phyloP scores from a whole-genome alignment of 2,113 vertebrate species.

The Strigops habroptila region DNA sequence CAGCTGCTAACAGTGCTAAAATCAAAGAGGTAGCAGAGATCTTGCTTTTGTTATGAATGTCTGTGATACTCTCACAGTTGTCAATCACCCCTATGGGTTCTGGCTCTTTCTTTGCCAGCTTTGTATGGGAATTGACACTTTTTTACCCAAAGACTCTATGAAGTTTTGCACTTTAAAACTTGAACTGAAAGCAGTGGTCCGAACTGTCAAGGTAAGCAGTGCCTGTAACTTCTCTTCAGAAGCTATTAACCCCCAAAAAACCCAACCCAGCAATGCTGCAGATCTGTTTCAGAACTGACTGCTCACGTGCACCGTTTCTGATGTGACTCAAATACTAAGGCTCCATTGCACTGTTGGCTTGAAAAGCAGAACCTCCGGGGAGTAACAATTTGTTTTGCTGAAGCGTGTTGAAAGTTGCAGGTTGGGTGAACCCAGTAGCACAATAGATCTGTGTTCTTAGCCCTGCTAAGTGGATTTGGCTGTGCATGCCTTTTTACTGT shows the following conservation, averaged over 20 bases:
- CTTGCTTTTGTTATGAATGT: neutral
- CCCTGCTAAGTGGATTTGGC: neutral
- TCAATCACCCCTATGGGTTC: neutral
- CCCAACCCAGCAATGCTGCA: neutral
- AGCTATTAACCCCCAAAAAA: neutral
- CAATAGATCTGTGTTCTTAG: neutral
- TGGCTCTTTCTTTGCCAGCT: neutral
- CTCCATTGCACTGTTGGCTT: neutral
- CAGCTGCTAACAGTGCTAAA: neutral
- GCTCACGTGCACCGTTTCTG: neutral
- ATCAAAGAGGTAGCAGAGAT: neutral
- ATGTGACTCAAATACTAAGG: neutral
- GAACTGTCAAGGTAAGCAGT: neutral
- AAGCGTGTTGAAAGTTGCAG: neutral
- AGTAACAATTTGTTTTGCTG: neutral
- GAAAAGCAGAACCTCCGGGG: neutral
- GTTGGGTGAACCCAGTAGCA: neutral
- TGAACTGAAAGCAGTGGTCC: neutral
- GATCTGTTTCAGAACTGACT: neutral
- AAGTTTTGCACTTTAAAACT: constrained; percentile 58
- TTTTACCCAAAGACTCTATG: constrained; percentile 37
- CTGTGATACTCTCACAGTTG: neutral
- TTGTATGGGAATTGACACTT: neutral
- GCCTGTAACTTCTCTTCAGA: constrained; percentile 5
- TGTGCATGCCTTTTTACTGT: neutral